These are phyloP conservation scores for Calidris pugnax DNA, from an alignment of 2,113 vertebrate genomes.

Conservation along the genomic window DNA sequence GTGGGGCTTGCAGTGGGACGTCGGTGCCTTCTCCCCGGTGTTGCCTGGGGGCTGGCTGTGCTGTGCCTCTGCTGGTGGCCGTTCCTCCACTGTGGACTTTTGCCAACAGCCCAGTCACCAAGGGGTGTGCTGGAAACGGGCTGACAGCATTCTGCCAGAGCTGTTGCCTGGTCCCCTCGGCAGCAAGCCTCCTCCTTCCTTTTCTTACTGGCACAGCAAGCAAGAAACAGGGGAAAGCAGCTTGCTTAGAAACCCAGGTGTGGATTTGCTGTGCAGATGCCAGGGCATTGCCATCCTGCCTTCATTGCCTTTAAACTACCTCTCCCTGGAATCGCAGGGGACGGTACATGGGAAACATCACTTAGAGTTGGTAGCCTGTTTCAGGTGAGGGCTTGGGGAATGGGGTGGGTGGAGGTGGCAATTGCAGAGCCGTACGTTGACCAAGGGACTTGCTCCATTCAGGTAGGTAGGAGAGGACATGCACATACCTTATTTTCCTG, in stretches of 20 bases:
- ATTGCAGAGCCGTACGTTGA: background rate
- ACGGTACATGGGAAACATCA: background rate
- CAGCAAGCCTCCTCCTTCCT: background rate
- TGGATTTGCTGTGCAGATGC: background rate
- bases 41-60: accelerated
- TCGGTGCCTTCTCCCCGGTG: accelerated
- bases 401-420: background rate
- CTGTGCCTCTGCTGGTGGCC: background rate
- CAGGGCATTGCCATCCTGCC: background rate
- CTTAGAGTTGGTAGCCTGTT: background rate
- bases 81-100: background rate
- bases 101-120: background rate
- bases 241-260: background rate
- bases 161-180: background rate
- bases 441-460: background rate
- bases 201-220: background rate
- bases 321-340: background rate
- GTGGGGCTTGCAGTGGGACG: background rate
- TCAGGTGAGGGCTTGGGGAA: background rate
- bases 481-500: background rate
- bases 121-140: background rate
- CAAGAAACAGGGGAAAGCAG: background rate
- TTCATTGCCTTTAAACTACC: background rate
- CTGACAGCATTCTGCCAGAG: background rate
- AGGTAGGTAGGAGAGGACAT: background rate